These are phyloP conservation scores for Chironomus riparius DNA, from an alignment of 2,888 invertebrate genomes.

Conservation along the genomic window DNA sequence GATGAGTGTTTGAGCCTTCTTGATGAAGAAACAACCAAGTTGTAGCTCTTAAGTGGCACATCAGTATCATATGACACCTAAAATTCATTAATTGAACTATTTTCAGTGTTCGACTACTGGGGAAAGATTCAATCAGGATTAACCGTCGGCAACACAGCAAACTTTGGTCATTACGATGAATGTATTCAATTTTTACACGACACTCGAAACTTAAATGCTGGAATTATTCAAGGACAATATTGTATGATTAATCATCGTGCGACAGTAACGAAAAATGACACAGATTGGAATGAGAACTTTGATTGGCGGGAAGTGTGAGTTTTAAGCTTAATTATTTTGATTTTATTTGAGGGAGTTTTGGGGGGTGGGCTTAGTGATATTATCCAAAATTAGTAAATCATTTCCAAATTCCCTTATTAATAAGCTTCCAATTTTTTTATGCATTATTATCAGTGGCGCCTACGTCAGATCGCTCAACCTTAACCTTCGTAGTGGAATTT, in stretches of 20 bases:
- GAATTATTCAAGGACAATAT: neutral
- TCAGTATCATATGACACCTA: too few relatives aligned
- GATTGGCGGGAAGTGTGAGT: neutral
- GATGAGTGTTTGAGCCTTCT: too few relatives aligned
- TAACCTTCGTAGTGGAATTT: constrained; percentile 33
- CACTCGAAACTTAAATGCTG: neutral
- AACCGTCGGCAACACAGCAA: neutral
- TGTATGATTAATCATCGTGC: neutral
- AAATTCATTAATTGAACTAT: neutral
- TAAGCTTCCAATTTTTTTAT: neutral
- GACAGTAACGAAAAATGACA: neutral
- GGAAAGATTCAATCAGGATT: neutral
- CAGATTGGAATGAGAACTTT: neutral
- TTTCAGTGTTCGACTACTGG: constrained; percentile 2
- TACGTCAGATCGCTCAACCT: neutral
- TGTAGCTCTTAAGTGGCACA: too few relatives aligned
- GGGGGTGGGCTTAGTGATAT: too few relatives aligned
- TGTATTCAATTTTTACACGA: neutral
- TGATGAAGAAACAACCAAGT: too few relatives aligned
- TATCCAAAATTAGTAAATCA: too few relatives aligned
- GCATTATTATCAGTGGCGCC: neutral
- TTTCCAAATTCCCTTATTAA: too few relatives aligned
- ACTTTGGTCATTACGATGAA: neutral
- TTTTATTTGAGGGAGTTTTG: too few relatives aligned
- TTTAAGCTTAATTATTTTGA: neutral